Base-by-base conservation (phyloP, 2,113 vertebrate species). In the Cromileptes altivelis region DNA sequence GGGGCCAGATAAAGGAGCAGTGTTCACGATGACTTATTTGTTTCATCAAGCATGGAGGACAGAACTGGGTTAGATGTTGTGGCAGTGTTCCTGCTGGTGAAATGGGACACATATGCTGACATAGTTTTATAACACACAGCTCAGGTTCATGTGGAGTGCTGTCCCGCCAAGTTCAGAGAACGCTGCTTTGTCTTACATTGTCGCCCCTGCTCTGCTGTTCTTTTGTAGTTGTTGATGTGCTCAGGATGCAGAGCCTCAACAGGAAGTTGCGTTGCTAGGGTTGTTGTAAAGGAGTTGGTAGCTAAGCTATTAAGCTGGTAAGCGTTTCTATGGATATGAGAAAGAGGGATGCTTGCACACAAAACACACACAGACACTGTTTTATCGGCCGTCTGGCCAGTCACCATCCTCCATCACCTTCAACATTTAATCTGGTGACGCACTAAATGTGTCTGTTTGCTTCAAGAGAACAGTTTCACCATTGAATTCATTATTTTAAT, bases 201-300 rank as follows among this genome's bases (percentile, higher is more conserved):
- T 30, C 45, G 14, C 14, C 33, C 33, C 33, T 37, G 33, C 4
- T 55, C 23, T 65, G 23, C 6, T 27, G 27, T 69, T 57, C 70
- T 70, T 85, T 88, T 73, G 83, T 74, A 78, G 19, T 58, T 81
- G 58, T 78, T 37, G 53, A 60, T 55, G n/a, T 85, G 40, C 64
- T 82, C 58, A 75, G 75, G 49, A 92, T 78, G 65, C 56, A 72
- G 47, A 57, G 63, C 25, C 27, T 45, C 42, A 40, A 67, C 70
- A 90, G 91, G 89, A 93, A 86, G 90, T 79, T 67, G 47, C 56
- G 86, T 88, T 92, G 79, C 85, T 73, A 80, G 21, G 81, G 64
- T 71, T 19, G 55, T 47, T 70, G 49, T 85, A 77, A 75, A 73
- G 72, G 75, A 84, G 74, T 21, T 13, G 62, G 85, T 87, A 84